Conservation (phyloP, 2,113 vertebrate genomes). For the Phylloscopus trochiloides region DNA sequence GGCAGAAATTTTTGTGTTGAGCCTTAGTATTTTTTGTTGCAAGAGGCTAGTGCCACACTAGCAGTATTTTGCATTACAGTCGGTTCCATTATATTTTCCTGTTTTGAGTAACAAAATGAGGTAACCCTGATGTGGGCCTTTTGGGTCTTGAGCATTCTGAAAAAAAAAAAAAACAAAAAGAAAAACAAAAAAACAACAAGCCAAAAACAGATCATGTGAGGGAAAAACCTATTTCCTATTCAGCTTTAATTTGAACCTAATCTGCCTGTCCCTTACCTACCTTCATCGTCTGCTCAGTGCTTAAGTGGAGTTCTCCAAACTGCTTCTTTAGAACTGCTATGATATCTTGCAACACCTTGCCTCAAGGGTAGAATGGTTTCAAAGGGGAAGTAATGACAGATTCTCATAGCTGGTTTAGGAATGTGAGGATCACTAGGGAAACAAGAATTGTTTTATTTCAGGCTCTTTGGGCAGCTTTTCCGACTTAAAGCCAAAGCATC, state of each 20-base stretch:
- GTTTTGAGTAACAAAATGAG: background rate
- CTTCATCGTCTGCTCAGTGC: background rate
- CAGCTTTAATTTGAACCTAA: background rate
- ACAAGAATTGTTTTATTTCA: background rate
- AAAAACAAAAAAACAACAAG: too few relatives aligned
- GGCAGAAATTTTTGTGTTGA: background rate
- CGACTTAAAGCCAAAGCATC: background rate
- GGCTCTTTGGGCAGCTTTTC: background rate
- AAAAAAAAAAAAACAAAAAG: background rate
- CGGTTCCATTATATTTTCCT: background rate
- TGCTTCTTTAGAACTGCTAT: background rate
- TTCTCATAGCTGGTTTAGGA: background rate
- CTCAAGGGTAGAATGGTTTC: background rate
- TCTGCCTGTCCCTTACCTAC: background rate
- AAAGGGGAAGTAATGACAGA: conserved; percentile 9
- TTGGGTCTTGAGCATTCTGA: background rate
- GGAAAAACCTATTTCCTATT: background rate
- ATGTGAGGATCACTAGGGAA: background rate
- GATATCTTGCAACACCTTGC: background rate
- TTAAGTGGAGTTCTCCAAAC: background rate
- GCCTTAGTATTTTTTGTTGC: background rate
- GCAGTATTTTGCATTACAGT: background rate
- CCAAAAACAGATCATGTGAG: accelerated
- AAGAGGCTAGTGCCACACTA: background rate
- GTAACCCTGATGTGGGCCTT: background rate